These are phyloP conservation scores for Tineola bisselliella DNA, from an alignment of 2,888 invertebrate species.

Conservation along the genomic window DNA sequence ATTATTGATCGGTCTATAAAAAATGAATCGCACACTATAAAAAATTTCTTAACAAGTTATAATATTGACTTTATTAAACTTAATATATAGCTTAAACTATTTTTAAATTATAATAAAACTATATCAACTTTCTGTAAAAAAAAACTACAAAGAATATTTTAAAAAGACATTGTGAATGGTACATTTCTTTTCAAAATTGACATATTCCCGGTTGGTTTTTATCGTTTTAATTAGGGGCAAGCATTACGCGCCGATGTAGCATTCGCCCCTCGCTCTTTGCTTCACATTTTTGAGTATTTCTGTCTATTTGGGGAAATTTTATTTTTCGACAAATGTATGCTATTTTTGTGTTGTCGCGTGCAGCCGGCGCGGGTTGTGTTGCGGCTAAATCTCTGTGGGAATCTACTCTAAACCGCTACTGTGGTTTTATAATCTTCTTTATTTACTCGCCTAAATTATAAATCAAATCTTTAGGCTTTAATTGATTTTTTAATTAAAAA, in stretches of 20 bases:
- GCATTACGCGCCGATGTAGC: constrained; percentile 64
- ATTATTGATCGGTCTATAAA: neutral
- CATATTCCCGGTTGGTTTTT: constrained; percentile 67
- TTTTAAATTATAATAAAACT: neutral
- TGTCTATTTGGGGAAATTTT: constrained; percentile 66
- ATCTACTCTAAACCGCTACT: constrained; percentile 37
- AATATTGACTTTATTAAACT: too few species aligned
- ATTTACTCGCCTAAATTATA: neutral
- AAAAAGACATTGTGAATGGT: constrained; percentile 36
- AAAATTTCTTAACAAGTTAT: neutral
- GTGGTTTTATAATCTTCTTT: neutral
- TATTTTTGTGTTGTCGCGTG: constrained; percentile 60
- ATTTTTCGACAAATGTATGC: constrained; percentile 66
- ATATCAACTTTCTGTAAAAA: neutral
- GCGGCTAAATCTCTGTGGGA: constrained; percentile 65
- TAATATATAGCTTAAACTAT: too few species aligned
- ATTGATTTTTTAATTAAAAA: too few species aligned
- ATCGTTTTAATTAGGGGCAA: constrained; percentile 69
- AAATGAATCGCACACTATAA: neutral
- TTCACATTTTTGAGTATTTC: constrained; percentile 67
- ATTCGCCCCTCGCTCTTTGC: constrained; percentile 62
- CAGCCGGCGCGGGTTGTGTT: constrained; percentile 53
- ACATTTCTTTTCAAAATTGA: constrained; percentile 67
- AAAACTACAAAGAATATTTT: neutral
- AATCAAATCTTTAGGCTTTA: neutral